Base-by-base conservation (phyloP, 2,888 invertebrate species). In the Alentia gelatinosa region DNA sequence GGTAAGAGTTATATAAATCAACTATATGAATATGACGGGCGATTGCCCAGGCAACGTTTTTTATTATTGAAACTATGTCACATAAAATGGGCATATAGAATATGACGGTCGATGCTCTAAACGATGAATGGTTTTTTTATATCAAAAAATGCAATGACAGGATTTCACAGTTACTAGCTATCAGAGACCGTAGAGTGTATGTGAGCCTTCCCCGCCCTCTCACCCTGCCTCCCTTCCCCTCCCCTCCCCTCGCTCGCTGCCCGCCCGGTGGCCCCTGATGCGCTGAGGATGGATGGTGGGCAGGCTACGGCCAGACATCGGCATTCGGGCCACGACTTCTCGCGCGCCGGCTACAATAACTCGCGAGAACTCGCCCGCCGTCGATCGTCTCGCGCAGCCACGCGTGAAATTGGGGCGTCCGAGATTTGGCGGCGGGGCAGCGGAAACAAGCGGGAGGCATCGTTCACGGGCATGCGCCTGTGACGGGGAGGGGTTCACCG, bases 361-460 rank as follows among this genome's bases (percentile, higher is more conserved):
- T 83, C 39, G 83, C 83, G 40, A 37, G 35, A 15, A 37, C 37
- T 39, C 37, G 37, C 39, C 37, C 39, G 40, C 40, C 39, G 83
- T 83, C 83, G 40, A 83, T 83, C 83, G 83, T 83, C 83, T 30
- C 83, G 83, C 83, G 83, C 83, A 37, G 37, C 83, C 83, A 83
- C 83, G 83, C 83, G 83, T 83, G 83, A 83, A 83, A 83, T 83
- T 83, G 83, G 83, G 30, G 83, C 83, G 83, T 83, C 83, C 83
- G 83, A 83, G 83, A 83, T 83, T 83, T 83, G 83, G 83, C 83
- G 83, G 39, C 23, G 26, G 40, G 83, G 30, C 83, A 35, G 83
- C 30, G 23, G 12, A 30, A 37, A 83, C 1, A 37, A 40, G 83
- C 23, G 83, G 15, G 40, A 12, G 75, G 83, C 83, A 83, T 83